phyloP scores from a whole-genome alignment of 2,113 vertebrate genomes.

The Phycodurus eques region DNA sequence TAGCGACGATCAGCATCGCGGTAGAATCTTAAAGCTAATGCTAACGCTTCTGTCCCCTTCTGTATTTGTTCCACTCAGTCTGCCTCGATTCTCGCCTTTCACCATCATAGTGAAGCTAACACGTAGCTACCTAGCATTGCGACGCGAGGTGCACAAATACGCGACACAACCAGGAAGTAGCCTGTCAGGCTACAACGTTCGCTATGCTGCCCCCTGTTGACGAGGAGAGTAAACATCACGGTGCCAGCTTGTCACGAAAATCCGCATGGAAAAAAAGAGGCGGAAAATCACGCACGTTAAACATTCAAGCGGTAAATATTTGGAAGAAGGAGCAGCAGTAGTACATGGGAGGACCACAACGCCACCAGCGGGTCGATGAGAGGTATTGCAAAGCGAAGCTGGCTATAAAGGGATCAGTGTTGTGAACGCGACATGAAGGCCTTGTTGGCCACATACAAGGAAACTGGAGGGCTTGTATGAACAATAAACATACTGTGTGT shows the following conservation, averaged over 20 bases:
- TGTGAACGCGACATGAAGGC: constrained; percentile 49
- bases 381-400: constrained; percentile 75
- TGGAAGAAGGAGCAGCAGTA: constrained; percentile 42
- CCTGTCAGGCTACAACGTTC: background rate
- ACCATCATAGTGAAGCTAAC: background rate
- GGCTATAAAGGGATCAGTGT: constrained; percentile 78
- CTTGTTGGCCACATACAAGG: constrained; percentile 14
- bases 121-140: background rate
- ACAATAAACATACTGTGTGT: background rate
- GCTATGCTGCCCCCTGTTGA: background rate
- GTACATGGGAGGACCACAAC: constrained; percentile 28
- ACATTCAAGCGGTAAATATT: constrained; percentile 6
- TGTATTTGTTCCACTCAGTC: no score
- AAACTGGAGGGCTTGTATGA: background rate
- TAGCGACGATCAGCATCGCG: no score
- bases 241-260: constrained; percentile 7
- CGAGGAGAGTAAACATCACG: background rate
- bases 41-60: no score
- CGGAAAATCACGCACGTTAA: background rate
- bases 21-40: no score
- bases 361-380: constrained; percentile 49
- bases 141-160: no score
- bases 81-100: no score
- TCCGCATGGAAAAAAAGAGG: background rate
- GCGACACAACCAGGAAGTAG: background rate